Evolutionary conservation across 2,797 vertebrate genomes (phyloP).

Genomic region (Danio jaintianensis): DNA sequence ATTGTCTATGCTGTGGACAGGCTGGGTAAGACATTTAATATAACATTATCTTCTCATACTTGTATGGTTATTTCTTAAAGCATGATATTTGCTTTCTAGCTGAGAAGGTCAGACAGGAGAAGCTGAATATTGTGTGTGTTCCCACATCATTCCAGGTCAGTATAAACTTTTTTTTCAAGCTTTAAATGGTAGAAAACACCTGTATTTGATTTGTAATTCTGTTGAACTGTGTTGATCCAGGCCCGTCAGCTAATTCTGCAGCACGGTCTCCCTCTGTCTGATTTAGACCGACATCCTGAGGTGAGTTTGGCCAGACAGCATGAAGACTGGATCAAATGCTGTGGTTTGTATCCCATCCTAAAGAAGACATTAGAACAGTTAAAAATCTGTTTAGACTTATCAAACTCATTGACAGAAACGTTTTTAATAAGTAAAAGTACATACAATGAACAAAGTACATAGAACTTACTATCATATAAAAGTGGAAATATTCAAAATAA

Average conservation of each 20-base stretch:
- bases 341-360: not conserved
- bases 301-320: conserved; percentile 68
- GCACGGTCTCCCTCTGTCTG: conserved; percentile 88
- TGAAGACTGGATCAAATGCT: not conserved
- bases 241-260: conserved; percentile 96
- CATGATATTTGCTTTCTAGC: conserved; percentile 74
- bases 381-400: conserved; percentile 4
- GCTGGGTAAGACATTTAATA: conserved; percentile 80
- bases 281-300: conserved; percentile 95
- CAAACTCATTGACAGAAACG: no score
- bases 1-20: conserved; percentile 95
- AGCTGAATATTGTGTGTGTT: conserved; percentile 90
- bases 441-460: no score
- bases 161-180: conserved; percentile 5
- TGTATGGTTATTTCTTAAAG: conserved; percentile 29
- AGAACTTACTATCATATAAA: no score
- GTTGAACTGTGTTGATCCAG: conserved; percentile 69
- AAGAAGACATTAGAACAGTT: not conserved
- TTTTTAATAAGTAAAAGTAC: no score
- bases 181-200: not conserved
- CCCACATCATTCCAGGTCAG: conserved; percentile 96
- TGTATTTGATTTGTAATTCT: not conserved
- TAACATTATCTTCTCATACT: not conserved
- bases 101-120: conserved; percentile 90
- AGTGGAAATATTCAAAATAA: no score